These are phyloP conservation scores for Coleophora flavipennella DNA, from an alignment of 2,888 invertebrate genomes.

Conservation along the genomic window DNA sequence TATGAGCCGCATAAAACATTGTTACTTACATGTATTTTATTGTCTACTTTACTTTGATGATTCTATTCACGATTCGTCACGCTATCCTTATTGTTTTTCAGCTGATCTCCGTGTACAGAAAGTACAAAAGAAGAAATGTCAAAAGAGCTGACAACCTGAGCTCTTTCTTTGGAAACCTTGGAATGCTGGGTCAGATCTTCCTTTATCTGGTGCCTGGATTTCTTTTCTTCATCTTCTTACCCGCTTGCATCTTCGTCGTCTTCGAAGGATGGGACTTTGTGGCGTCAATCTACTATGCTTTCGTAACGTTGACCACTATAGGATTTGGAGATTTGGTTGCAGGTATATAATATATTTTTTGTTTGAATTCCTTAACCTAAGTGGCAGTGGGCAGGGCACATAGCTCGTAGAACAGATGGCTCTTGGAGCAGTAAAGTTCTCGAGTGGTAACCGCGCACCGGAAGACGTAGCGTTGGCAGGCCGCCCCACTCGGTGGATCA, in stretches of 20 bases:
- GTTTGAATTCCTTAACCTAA: too few relatives aligned
- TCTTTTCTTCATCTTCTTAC: conserved; percentile 88
- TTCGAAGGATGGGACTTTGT: conserved; percentile 91
- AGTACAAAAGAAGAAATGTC: conserved; percentile 81
- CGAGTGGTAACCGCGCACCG: too few relatives aligned
- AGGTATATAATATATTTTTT: too few relatives aligned
- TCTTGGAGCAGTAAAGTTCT: too few relatives aligned
- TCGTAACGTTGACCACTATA: conserved; percentile 89
- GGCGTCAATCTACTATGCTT: conserved; percentile 88
- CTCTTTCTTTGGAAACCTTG: conserved; percentile 78
- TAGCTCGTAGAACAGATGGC: too few relatives aligned
- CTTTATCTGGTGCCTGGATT: conserved; percentile 92
- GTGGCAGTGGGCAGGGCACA: too few relatives aligned
- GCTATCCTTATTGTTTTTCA: conserved; percentile 39
- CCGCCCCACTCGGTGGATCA: too few relatives aligned
- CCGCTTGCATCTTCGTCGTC: conserved; percentile 86
- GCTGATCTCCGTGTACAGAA: conserved; percentile 84
- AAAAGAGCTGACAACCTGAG: conserved; percentile 71
- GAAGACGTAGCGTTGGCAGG: too few relatives aligned
- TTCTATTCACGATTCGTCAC: too few relatives aligned
- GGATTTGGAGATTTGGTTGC: conserved; percentile 96
- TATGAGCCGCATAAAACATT: too few relatives aligned
- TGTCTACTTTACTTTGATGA: too few relatives aligned
- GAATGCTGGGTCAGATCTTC: conserved; percentile 84
- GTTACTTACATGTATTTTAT: too few relatives aligned